Percentiles rank a stretch among this genome's conserved stretches.
Evolutionary conservation across 1,140 invertebrate genomes (phyloP).

Genomic region (Drosophila pseudoananassae): DNA sequence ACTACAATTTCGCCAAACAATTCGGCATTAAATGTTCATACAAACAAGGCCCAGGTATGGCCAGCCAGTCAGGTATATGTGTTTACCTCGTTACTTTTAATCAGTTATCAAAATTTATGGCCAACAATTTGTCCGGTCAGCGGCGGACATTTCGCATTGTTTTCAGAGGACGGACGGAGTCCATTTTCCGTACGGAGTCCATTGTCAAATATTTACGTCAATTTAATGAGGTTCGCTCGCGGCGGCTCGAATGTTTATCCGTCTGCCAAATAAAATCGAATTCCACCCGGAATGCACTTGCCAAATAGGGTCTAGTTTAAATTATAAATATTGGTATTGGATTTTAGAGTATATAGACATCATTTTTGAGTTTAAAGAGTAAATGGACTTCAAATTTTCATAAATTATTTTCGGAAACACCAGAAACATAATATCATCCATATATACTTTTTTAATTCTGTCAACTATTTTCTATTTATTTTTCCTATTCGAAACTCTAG

Average conservation of each 20-base stretch:
- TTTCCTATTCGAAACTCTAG: no score
- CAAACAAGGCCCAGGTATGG: constrained; percentile 9
- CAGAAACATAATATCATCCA: no score
- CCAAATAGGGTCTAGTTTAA: neutral
- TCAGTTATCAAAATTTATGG: constrained; percentile 73
- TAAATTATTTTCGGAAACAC: no score
- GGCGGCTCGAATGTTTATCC: constrained; percentile 1
- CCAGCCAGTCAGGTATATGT: constrained; percentile 47
- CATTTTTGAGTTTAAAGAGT: neutral
- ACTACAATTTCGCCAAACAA: constrained; percentile 31
- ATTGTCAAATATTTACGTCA: constrained; percentile 61
- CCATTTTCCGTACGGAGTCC: constrained; percentile 26
- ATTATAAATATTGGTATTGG: neutral
- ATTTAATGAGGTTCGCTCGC: constrained; percentile 61
- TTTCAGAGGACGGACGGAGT: neutral
- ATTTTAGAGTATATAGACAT: neutral
- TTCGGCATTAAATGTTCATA: constrained; percentile 35
- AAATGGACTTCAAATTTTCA: no score
- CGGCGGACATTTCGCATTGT: constrained; percentile 38
- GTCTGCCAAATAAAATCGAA: constrained; percentile 16
- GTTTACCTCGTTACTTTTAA: constrained; percentile 71
- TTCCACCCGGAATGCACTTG: neutral
- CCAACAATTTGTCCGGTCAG: constrained; percentile 61
- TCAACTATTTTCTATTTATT: no score
- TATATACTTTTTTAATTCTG: no score